A percentile compares a stretch with the other conserved stretches of the same genome.
phyloP scores from a whole-genome alignment of 2,797 vertebrate genomes.

The Lepus oiostolus region DNA sequence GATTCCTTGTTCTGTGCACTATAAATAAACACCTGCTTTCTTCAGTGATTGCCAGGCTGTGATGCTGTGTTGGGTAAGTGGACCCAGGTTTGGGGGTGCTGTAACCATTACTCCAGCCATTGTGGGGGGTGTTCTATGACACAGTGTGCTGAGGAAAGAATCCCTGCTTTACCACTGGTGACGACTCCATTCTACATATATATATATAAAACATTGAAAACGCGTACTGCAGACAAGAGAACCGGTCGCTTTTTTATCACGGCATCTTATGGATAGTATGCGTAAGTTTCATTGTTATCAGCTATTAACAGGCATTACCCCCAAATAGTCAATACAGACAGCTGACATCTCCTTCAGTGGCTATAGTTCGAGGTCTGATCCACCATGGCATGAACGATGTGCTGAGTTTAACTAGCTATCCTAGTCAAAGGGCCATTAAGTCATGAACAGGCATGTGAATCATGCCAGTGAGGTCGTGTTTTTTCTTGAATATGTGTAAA shows the following conservation, averaged over 20 bases:
- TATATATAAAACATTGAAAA: background rate
- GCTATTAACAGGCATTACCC: background rate
- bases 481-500: background rate
- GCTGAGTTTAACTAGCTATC: slow-evolving; percentile 8
- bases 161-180: background rate
- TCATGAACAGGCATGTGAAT: slow-evolving; percentile 69
- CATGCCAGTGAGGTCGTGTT: slow-evolving; percentile 65
- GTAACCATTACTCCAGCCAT: no score
- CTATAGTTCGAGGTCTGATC: slow-evolving; percentile 32
- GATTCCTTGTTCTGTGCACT: no score
- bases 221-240: background rate
- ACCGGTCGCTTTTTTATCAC: background rate
- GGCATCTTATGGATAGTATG: background rate
- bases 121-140: no score
- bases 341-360: background rate
- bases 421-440: slow-evolving; percentile 65
- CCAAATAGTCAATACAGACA: slow-evolving; percentile 1
- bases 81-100: no score
- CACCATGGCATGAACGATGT: background rate
- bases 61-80: no score
- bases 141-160: background rate
- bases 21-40: no score
- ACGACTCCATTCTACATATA: background rate
- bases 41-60: no score
- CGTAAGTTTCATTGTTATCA: background rate